Evolutionary conservation across 2,113 vertebrate species (phyloP).

Genomic region (Ginglymostoma cirratum): DNA sequence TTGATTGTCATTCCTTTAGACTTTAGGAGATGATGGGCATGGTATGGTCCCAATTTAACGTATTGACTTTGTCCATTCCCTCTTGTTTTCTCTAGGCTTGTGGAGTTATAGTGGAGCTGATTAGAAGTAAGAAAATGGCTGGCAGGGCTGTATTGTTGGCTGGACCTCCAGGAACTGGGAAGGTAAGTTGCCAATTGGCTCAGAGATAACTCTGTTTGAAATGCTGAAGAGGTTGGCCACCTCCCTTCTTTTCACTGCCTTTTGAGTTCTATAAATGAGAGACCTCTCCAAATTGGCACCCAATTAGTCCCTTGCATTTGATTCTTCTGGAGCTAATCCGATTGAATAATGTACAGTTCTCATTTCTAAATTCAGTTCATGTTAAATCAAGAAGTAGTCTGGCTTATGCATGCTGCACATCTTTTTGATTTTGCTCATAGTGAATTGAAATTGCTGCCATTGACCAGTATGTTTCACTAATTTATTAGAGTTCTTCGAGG

Average conservation of each 20-base stretch:
- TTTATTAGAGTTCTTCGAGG: too few relatives aligned
- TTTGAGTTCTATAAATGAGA: neutral
- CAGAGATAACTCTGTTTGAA: neutral
- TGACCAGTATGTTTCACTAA: neutral
- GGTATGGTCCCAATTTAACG: neutral
- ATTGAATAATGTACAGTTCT: neutral
- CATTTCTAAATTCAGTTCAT: neutral
- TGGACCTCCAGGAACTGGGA: constrained; percentile 95
- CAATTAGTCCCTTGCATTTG: neutral
- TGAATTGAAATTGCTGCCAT: neutral
- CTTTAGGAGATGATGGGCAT: neutral
- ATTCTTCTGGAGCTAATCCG: neutral
- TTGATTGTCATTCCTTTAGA: neutral
- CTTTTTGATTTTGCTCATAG: neutral
- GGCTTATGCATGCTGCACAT: neutral
- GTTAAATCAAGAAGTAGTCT: neutral
- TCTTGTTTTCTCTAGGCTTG: constrained; percentile 67
- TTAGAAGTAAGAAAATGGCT: constrained; percentile 96
- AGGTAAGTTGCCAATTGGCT: constrained; percentile 60
- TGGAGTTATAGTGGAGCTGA: constrained; percentile 91
- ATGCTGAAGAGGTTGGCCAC: neutral
- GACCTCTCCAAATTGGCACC: neutral
- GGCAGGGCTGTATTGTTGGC: constrained; percentile 88
- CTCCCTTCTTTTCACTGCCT: neutral
- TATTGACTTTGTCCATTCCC: constrained; percentile 38